Evolutionary conservation across 2,797 vertebrate genomes (phyloP), one percentile per base, ranked within the genome.

Genomic region (Graptemys geographica): DNA sequence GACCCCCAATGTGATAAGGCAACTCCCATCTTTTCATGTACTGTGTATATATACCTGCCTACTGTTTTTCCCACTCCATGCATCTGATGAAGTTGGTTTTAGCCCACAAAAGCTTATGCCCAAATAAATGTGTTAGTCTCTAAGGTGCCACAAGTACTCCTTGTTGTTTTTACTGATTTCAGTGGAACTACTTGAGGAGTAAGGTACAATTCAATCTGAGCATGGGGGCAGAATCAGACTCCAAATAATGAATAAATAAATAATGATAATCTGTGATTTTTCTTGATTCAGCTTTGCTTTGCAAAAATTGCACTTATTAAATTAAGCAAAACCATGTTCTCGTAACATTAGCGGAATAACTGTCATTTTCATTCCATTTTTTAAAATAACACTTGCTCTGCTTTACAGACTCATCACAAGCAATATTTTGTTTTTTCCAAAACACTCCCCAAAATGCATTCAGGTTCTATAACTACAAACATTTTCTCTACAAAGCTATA

Each of bases 241-340:
- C 65, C 19, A 41, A 37, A 23, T 37, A 72, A 72, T 72, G 11
- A 72, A 37, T 19, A 72, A 72, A 69, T 19, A 57, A 65, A 65
- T 91, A 94, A 89, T 88, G 90, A 49, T 80, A 97, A 95, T 89
- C 28, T 74, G 27, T 96, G 96, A 98, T 96, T 97, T 96, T 97
- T 97, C 88, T 95, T 96, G 91, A 97, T 95, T 97, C 95, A 89
- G 95, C 93, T 96, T 87, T 79, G 92, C 94, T 96, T 94, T 96
- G 95, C 97, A 97, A 97, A 96, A 96, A 94, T 86, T 93, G 86
- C 94, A 95, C 80, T 27, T 90, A 79, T 97, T 98, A 97, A 97
- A 97, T 98, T 97, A 97, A 97, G 97, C 94, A 96, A 97, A 96
- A 96, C 95, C 84, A 0, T 92, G 94, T 97, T 95, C 95, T 96